Evolutionary conservation across 2,113 vertebrate genomes (phyloP).

Genomic region (Turnix velox): DNA sequence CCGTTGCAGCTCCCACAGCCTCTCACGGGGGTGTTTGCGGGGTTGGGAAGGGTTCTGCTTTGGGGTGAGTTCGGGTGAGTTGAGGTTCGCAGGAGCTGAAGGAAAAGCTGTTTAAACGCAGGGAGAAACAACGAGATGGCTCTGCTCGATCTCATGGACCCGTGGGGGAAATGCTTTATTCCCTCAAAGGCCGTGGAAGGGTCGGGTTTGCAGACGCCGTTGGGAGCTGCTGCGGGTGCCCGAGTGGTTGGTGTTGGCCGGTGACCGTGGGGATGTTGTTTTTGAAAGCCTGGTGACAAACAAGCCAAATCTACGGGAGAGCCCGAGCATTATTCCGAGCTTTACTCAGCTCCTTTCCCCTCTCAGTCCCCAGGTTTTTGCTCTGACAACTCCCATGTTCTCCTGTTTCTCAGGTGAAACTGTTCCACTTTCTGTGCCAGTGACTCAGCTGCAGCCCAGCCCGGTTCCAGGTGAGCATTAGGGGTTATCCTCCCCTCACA

Average conservation of each 20-base stretch:
- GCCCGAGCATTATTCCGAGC: not conserved
- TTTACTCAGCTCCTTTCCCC: not conserved
- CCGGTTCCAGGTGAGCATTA: slow-evolving; percentile 26
- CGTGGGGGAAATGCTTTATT: too few species aligned
- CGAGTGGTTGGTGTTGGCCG: not conserved
- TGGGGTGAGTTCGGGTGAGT: too few species aligned
- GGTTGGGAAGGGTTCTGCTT: too few species aligned
- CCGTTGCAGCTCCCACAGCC: too few species aligned
- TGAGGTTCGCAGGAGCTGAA: too few species aligned
- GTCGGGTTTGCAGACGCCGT: not conserved
- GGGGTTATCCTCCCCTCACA: slow-evolving; percentile 7
- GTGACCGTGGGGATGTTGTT: not conserved
- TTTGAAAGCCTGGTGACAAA: not conserved
- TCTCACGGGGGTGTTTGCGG: too few species aligned
- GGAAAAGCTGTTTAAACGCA: too few species aligned
- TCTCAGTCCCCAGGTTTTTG: not conserved
- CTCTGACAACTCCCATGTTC: not conserved
- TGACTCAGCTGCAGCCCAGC: too few species aligned
- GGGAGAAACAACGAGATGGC: too few species aligned
- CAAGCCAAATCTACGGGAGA: not conserved
- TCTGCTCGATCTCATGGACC: too few species aligned
- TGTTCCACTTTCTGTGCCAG: not conserved
- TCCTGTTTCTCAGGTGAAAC: not conserved
- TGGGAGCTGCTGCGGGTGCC: too few species aligned
- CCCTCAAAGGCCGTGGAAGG: too few species aligned